A percentile compares a stretch with the other conserved stretches of the same genome.
Evolutionary conservation across 37 sponge, comb jelly and placozoan species (phyloP).

Genomic region (Eunapius fragilis): DNA sequence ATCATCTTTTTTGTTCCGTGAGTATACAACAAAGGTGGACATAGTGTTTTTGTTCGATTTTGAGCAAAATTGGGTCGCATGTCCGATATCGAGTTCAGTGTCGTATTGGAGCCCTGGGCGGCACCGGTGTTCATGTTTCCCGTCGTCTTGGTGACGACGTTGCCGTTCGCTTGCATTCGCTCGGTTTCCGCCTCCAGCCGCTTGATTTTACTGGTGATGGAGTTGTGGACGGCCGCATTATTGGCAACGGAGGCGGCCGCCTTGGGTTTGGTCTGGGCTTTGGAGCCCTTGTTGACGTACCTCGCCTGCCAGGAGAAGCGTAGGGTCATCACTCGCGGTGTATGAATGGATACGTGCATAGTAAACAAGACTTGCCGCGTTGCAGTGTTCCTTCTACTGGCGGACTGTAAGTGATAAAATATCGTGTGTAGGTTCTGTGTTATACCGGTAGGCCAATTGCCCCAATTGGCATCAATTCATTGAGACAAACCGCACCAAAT

Average conservation of each 20-base stretch:
- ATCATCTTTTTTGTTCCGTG: no score
- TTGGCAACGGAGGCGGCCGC: background rate
- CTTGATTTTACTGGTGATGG: slow-evolving; percentile 11
- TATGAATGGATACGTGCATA: no score
- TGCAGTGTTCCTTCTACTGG: no score
- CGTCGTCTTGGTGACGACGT: background rate
- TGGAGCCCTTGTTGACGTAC: slow-evolving; percentile 72
- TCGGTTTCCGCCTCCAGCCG: background rate
- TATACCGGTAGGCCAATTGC: no score
- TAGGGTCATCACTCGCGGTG: slow-evolving; percentile 63
- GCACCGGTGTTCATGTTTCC: background rate
- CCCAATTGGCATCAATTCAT: no score
- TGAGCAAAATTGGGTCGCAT: no score
- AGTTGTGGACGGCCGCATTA: background rate
- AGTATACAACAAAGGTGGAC: no score
- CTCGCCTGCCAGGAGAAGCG: slow-evolving; percentile 86
- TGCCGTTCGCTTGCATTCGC: background rate
- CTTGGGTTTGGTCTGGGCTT: background rate
- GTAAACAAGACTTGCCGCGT: no score
- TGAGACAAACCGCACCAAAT: no score
- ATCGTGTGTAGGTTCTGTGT: no score
- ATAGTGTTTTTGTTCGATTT: no score
- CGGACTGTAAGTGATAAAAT: no score
- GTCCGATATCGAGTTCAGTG: slow-evolving; percentile 4
- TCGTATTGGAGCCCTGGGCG: background rate